phyloP scores from a whole-genome alignment of 2,113 vertebrate genomes.

The Chaetodon trifascialis region DNA sequence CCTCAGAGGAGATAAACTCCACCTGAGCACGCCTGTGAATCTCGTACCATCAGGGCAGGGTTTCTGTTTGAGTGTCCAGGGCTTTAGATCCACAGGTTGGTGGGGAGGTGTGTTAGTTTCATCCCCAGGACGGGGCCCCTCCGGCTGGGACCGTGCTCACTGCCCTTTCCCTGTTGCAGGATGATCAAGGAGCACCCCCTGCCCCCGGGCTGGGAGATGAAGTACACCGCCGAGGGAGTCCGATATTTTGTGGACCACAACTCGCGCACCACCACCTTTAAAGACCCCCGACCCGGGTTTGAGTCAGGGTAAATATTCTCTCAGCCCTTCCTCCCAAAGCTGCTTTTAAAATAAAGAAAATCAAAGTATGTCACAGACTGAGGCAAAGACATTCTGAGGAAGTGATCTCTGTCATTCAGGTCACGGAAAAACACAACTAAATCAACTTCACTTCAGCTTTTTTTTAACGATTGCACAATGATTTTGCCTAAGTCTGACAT shows the following conservation, averaged over 20 bases:
- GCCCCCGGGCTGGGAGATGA: slow-evolving; percentile 99
- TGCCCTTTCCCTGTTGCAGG: slow-evolving; percentile 85
- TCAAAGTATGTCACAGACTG: background rate
- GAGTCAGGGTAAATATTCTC: slow-evolving; percentile 93
- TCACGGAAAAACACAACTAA: background rate
- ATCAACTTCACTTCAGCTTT: background rate
- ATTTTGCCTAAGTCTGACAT: background rate
- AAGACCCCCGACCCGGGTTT: slow-evolving; percentile 96
- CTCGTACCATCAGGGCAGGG: background rate
- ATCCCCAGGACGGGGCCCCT: slow-evolving; percentile 50
- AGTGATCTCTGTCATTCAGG: background rate
- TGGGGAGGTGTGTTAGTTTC: slow-evolving; percentile 54
- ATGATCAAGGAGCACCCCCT: slow-evolving; percentile 98
- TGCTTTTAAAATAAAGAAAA: slow-evolving; percentile 6
- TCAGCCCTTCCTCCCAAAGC: slow-evolving; percentile 40
- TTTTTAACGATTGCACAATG: background rate
- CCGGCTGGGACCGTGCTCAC: slow-evolving; percentile 72
- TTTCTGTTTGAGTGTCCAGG: background rate
- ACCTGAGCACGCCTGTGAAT: background rate
- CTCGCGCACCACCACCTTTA: slow-evolving; percentile 97
- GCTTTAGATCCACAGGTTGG: slow-evolving; percentile 38
- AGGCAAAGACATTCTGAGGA: slow-evolving; percentile 28
- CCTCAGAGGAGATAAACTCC: background rate
- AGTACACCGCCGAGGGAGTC: slow-evolving; percentile 96
- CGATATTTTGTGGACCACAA: slow-evolving; percentile 99